Evolutionary conservation across 2,888 invertebrate genomes (phyloP).

Genomic region (Chaetoderma sp.): DNA sequence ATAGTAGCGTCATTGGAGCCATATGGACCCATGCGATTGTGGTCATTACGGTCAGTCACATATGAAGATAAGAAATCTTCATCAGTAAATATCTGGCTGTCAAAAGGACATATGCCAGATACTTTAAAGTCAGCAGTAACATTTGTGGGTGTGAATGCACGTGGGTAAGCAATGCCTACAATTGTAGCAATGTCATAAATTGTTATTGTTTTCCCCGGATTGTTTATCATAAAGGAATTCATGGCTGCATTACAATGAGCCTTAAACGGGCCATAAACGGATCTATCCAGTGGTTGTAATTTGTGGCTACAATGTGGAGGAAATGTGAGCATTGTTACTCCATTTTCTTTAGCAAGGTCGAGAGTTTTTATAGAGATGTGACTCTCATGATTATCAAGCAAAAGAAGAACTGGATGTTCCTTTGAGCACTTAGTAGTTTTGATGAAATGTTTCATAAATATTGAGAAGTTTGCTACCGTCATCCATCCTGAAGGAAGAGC

Average conservation of each 20-base stretch:
- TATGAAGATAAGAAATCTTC: slow-evolving; percentile 15
- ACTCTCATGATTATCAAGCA: slow-evolving; percentile 53
- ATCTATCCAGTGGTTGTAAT: slow-evolving; percentile 67
- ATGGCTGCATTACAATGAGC: slow-evolving; percentile 43
- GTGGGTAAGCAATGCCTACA: neutral
- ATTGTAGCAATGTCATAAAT: slow-evolving; percentile 63
- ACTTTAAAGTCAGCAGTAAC: slow-evolving; percentile 61
- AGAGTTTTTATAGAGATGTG: slow-evolving; percentile 47
- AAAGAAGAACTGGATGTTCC: slow-evolving; percentile 43
- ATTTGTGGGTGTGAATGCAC: slow-evolving; percentile 52
- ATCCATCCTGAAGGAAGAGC: slow-evolving; percentile 30
- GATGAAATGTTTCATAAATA: slow-evolving; percentile 48
- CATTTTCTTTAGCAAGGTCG: slow-evolving; percentile 55
- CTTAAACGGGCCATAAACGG: slow-evolving; percentile 66
- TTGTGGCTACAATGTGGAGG: slow-evolving; percentile 67
- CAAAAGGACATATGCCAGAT: slow-evolving; percentile 61
- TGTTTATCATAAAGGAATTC: slow-evolving; percentile 50
- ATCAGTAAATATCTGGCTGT: slow-evolving; percentile 28
- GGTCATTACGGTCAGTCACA: neutral
- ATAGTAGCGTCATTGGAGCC: too few relatives aligned
- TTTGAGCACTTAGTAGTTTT: slow-evolving; percentile 41
- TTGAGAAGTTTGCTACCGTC: slow-evolving; percentile 26
- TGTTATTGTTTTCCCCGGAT: slow-evolving; percentile 63
- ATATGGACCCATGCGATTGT: too few relatives aligned
- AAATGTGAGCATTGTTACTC: slow-evolving; percentile 64